Conservation (phyloP, 2,113 vertebrate species). For the Rhinogobius similis region DNA sequence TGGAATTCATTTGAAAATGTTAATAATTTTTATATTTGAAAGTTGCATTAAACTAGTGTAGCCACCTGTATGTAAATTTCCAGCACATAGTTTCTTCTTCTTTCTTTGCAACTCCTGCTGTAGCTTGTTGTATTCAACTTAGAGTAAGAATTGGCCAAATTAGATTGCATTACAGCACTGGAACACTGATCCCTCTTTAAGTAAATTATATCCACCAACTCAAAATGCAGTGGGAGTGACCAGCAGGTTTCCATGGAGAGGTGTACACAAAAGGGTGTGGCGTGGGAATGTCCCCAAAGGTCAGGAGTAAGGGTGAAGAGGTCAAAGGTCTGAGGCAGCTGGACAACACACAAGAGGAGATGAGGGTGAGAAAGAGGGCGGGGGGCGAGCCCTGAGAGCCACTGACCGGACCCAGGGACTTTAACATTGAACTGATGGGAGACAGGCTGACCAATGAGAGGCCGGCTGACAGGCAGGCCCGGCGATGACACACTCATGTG, state of each 20-base stretch:
- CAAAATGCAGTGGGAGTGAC: conserved; percentile 68
- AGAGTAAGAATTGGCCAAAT: conserved; percentile 49
- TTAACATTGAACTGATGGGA: conserved; percentile 80
- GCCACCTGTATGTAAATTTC: neutral
- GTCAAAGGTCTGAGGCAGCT: conserved; percentile 79
- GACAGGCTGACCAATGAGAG: conserved; percentile 58
- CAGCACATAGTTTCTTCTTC: neutral
- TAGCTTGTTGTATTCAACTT: neutral
- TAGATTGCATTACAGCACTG: conserved; percentile 42
- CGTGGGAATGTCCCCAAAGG: conserved; percentile 80
- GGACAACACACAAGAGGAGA: conserved; percentile 81
- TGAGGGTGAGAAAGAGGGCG: conserved; percentile 75
- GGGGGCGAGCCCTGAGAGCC: conserved; percentile 45
- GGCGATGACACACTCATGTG: conserved; percentile 64
- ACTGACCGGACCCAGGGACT: conserved; percentile 66
- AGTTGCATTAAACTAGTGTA: neutral
- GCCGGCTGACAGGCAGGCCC: conserved; percentile 41
- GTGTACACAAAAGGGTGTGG: conserved; percentile 80
- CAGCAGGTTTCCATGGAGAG: conserved; percentile 66
- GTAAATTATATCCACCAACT: conserved; percentile 45
- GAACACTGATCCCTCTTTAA: conserved; percentile 37
- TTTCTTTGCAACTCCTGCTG: neutral
- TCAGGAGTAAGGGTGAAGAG: conserved; percentile 79
- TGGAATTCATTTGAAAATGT: neutral
- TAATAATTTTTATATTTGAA: neutral